phyloP scores from a whole-genome alignment of 2,888 invertebrate species.

The Stenodema calcarata region DNA sequence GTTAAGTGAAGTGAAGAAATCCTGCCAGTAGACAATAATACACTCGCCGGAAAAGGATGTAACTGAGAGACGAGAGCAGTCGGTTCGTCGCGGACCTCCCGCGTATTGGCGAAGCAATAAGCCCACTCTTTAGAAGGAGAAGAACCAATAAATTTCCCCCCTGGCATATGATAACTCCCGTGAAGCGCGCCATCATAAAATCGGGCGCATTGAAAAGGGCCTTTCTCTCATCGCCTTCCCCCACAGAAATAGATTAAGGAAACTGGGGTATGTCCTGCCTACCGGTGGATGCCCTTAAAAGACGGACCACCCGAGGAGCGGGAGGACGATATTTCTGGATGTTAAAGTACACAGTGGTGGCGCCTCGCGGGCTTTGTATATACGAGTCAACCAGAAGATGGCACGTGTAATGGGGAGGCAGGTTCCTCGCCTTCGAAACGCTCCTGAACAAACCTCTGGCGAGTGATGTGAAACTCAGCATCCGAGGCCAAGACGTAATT shows the following conservation, averaged over 20 bases:
- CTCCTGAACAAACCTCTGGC: neutral
- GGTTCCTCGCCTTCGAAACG: neutral
- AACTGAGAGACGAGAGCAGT: no score
- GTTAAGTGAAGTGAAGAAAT: no score
- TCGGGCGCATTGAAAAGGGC: neutral
- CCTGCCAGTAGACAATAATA: no score
- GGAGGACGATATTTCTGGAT: constrained; percentile 43
- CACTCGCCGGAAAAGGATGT: no score
- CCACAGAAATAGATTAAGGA: constrained; percentile 21
- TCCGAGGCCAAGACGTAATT: neutral
- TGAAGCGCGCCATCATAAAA: constrained; percentile 13
- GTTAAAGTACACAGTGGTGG: constrained; percentile 45
- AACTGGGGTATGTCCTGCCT: constrained; percentile 39
- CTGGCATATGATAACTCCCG: constrained; percentile 20
- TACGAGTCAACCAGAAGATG: constrained; percentile 38
- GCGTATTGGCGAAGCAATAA: neutral
- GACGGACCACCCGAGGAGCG: constrained; percentile 40
- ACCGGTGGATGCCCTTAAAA: neutral
- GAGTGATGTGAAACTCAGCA: neutral
- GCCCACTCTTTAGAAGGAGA: neutral
- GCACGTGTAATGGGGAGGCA: constrained; percentile 42
- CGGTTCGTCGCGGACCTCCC: neutral
- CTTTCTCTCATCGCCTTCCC: neutral
- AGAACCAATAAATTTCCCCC: constrained; percentile 27
- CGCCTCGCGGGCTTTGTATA: constrained; percentile 43